Base-by-base conservation (phyloP, 2,113 vertebrate genomes). In the Pituophis catenifer region DNA sequence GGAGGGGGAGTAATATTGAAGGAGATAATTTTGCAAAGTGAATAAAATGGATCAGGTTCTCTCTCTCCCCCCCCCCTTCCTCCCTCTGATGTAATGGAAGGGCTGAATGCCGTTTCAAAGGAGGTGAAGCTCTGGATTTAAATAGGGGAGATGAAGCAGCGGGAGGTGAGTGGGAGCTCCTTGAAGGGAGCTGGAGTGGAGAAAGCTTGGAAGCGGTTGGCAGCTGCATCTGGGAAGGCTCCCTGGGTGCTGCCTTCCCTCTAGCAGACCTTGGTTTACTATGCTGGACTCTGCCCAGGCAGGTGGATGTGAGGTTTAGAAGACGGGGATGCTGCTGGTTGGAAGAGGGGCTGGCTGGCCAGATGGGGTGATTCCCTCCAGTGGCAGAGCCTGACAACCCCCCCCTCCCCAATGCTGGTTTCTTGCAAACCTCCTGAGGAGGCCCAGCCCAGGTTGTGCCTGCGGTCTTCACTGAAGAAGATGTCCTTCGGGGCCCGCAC, bases 71-170 rank as follows among this genome's bases (percentile, higher is more conserved):
- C 21, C 33, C 5, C 8, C 11, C 29, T 38, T 0, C 57, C 33
- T 86, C 65, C n/a, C 85, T 93, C 93, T 95, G 95, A 95, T 95
- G 94, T 96, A 97, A 97, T 95, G 96, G 96, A 95, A 94, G 94
- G 58, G 96, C 95, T 97, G 95, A 95, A 94, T 96, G 94, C 91
- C 53, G 93, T 96, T 97, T 95, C 94, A 89, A 93, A 94, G 93
- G 94, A 94, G 44, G 13, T 44, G 1, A 29, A 91, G 53, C 2
- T 8, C 2, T 48, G 24, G 89, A 95, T 2, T 0, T 0, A 57
- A 92, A 92, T 3, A 6, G 24, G 94, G 91, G 50, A 91, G 90
- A 91, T 88, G 88, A 90, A 89, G 90, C 53, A 17, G 95, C 89
- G 0, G 8, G 6, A 86, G 55, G 75, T 1, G 33, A 33, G 62